Conservation (phyloP, 2,888 invertebrate genomes). For the Gryllus longicercus region DNA sequence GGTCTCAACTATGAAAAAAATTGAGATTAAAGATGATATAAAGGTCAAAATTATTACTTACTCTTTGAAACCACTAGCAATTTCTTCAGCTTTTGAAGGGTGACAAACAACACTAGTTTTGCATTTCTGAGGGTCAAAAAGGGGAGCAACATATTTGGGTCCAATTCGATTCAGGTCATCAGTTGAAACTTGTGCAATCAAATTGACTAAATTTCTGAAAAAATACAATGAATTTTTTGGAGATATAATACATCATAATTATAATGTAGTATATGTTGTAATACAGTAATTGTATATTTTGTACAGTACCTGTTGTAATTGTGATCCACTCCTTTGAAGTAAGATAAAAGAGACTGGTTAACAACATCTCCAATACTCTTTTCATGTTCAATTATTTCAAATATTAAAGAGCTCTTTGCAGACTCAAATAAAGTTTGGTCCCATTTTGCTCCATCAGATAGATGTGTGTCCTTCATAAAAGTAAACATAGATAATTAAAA, state of each 20-base stretch:
- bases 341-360: conserved; percentile 66
- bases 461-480: conserved; percentile 56
- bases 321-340: conserved; percentile 53
- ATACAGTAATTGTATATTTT: background rate
- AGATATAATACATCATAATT: too few species aligned
- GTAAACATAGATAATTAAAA: background rate
- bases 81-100: conserved; percentile 67
- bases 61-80: conserved; percentile 64
- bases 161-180: conserved; percentile 65
- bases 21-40: background rate
- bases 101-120: conserved; percentile 74
- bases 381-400: conserved; percentile 77
- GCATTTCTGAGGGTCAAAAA: conserved; percentile 60
- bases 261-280: background rate
- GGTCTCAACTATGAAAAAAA: too few species aligned
- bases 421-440: conserved; percentile 73
- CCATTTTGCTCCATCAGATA: conserved; percentile 60
- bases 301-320: conserved; percentile 34
- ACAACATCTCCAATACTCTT: conserved; percentile 74
- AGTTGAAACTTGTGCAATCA: conserved; percentile 62
- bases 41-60: conserved; percentile 46
- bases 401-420: conserved; percentile 82
- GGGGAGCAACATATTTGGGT: conserved; percentile 62
- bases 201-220: conserved; percentile 60
- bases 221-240: conserved; percentile 19